Conservation (phyloP, 2,797 vertebrate genomes). For the Catamblyrhynchus diadema region DNA sequence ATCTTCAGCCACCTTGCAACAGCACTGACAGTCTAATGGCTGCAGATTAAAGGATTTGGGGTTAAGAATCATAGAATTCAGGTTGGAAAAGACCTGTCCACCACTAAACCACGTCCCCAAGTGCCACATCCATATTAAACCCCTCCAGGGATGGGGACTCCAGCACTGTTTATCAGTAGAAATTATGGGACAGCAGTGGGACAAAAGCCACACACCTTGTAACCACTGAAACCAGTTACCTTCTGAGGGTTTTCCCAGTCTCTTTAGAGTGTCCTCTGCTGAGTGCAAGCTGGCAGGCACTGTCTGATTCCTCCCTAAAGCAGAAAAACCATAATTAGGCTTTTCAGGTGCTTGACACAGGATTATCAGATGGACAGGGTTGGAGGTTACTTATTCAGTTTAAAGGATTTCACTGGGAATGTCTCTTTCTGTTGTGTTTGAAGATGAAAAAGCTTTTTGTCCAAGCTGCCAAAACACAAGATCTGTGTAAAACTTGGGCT, state of each 20-base stretch:
- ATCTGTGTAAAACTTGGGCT: neutral
- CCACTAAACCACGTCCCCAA: neutral
- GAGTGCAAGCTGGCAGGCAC: neutral
- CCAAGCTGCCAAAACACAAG: neutral
- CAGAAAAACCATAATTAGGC: neutral
- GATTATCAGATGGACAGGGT: neutral
- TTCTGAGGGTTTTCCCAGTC: neutral
- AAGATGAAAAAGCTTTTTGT: neutral
- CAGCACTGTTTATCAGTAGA: neutral
- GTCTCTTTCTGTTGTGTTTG: neutral
- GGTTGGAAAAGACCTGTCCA: neutral
- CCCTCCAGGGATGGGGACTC: neutral
- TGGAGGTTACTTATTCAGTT: neutral
- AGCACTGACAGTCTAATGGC: neutral
- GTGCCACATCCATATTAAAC: neutral
- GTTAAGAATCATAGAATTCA: neutral
- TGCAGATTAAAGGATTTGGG: neutral
- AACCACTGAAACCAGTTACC: neutral
- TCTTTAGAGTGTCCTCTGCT: neutral
- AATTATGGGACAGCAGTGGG: neutral
- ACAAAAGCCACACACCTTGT: neutral
- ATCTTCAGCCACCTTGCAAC: neutral
- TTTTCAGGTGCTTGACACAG: accelerated
- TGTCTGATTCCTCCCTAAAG: neutral
- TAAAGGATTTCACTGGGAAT: neutral